A percentile compares a stretch with the other conserved stretches of the same genome.
phyloP scores from a whole-genome alignment of 2,888 invertebrate species.

The Pollenia amentaria region DNA sequence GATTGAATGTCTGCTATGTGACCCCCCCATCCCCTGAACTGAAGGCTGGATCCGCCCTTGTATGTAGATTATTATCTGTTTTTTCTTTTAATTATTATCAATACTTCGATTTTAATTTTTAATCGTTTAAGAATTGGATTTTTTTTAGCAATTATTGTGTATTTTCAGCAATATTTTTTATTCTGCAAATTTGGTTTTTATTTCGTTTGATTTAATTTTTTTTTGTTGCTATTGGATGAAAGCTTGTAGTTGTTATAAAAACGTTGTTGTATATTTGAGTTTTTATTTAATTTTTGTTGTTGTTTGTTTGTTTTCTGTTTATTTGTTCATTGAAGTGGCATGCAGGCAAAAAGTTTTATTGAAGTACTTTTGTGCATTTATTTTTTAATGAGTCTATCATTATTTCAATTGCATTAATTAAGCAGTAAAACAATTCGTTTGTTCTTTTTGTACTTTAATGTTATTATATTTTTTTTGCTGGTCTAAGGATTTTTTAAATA shows the following conservation, averaged over 20 bases:
- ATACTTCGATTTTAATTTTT: not conserved
- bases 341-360: conserved; percentile 43
- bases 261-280: not conserved
- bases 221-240: not conserved
- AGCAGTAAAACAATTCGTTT: conserved; percentile 45
- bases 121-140: not conserved
- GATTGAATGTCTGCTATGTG: too few species aligned
- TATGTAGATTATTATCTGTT: too few species aligned
- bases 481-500: conserved; percentile 30
- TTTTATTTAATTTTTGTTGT: not conserved
- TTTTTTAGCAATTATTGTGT: conserved; percentile 13
- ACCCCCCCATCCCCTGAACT: too few species aligned
- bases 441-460: conserved; percentile 14
- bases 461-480: conserved; percentile 9
- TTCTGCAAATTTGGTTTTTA: conserved; percentile 19
- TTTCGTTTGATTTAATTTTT: conserved; percentile 2
- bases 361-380: conserved; percentile 47
- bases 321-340: conserved; percentile 37
- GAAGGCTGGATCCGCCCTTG: too few species aligned
- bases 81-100: not conserved
- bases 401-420: conserved; percentile 63
- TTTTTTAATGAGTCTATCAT: conserved; percentile 60
- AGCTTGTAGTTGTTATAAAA: conserved; percentile 17
- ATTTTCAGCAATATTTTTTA: conserved; percentile 11
- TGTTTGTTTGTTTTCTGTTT: conserved; percentile 12